These are phyloP conservation scores for Cotesia chilonis DNA, from an alignment of 1,140 invertebrate species.

Conservation along the genomic window DNA sequence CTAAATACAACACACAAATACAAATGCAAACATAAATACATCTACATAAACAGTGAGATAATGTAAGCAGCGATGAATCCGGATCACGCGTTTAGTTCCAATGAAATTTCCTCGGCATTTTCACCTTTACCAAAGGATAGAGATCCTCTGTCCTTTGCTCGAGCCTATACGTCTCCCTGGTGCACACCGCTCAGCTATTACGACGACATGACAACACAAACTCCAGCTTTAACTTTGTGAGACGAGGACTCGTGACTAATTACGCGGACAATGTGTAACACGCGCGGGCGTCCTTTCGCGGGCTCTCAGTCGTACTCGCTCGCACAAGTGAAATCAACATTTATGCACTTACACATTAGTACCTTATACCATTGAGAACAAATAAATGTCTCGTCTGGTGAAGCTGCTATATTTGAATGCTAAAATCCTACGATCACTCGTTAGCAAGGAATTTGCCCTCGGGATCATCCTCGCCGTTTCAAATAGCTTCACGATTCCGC, in stretches of 20 bases:
- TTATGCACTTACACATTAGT: not conserved
- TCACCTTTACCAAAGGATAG: not conserved
- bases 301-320: not conserved
- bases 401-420: conserved; percentile 41
- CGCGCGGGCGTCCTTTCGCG: conserved; percentile 1
- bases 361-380: not conserved
- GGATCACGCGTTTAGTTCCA: conserved; percentile 27
- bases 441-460: conserved; percentile 43
- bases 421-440: conserved; percentile 42
- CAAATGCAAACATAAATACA: not conserved
- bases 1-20: not conserved
- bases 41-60: not conserved
- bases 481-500: conserved; percentile 28
- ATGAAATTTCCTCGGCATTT: conserved; percentile 13
- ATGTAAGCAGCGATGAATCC: conserved; percentile 25
- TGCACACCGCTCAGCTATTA: conserved; percentile 14
- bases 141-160: not conserved
- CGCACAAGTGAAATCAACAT: not conserved
- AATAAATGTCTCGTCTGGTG: conserved; percentile 2
- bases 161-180: too few relatives aligned
- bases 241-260: conserved; percentile 38
- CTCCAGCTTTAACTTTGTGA: not conserved
- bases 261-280: conserved; percentile 42
- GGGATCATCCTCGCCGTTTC: conserved; percentile 35
- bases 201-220: not conserved